A percentile compares a stretch with the other conserved stretches of the same genome.
Conservation (phyloP, 2,888 invertebrate genomes). For the Limenitis camilla region DNA sequence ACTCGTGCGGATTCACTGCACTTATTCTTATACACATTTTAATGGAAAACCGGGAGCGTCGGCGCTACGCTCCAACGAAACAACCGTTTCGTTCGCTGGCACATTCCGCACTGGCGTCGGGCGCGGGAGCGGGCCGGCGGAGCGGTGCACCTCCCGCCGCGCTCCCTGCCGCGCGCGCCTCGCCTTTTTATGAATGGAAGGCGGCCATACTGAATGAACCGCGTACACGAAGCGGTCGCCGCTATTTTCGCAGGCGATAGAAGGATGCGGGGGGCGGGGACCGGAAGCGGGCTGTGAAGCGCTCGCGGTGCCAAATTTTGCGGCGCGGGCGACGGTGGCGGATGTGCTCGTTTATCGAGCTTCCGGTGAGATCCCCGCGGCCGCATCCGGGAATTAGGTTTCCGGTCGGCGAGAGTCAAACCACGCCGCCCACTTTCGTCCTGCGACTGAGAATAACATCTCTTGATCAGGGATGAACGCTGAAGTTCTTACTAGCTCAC, state of each 20-base stretch:
- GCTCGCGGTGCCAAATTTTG: slow-evolving; percentile 74
- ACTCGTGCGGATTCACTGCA: slow-evolving; percentile 75
- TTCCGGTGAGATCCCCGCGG: slow-evolving; percentile 72
- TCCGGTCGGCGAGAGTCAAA: slow-evolving; percentile 69
- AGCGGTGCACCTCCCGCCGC: slow-evolving; percentile 69
- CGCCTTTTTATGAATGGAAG: slow-evolving; percentile 83
- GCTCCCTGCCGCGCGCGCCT: slow-evolving; percentile 63
- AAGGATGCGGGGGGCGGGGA: slow-evolving; percentile 64
- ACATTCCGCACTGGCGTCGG: slow-evolving; percentile 74
- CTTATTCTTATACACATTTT: slow-evolving; percentile 76
- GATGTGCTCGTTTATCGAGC: slow-evolving; percentile 73
- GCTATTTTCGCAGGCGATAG: slow-evolving; percentile 71
- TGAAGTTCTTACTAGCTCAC: too few relatives aligned
- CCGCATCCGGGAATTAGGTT: slow-evolving; percentile 75
- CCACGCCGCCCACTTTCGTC: slow-evolving; percentile 68
- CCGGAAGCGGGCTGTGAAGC: slow-evolving; percentile 71
- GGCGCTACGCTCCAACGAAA: slow-evolving; percentile 76
- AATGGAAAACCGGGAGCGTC: slow-evolving; percentile 75
- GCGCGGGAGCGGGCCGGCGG: slow-evolving; percentile 67
- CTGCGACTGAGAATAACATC: too few relatives aligned
- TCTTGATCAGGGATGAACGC: too few relatives aligned
- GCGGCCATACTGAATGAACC: slow-evolving; percentile 83
- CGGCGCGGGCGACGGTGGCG: slow-evolving; percentile 72
- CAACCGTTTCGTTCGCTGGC: slow-evolving; percentile 74
- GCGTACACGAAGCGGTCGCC: slow-evolving; percentile 75